Base-by-base conservation (phyloP, 2,888 invertebrate genomes). In the Chelonus formosanus region DNA sequence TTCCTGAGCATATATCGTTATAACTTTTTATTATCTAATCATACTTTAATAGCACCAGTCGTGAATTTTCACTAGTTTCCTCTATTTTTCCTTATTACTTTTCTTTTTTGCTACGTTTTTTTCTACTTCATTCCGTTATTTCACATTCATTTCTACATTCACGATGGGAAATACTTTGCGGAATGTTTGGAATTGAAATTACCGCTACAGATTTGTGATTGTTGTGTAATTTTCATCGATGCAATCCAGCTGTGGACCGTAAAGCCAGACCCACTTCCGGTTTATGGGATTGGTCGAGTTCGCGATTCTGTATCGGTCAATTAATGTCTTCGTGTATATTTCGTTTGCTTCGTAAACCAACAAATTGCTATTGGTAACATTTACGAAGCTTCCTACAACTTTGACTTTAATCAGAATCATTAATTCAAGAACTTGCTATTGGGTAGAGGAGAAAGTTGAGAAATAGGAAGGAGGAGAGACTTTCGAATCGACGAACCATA, bases 221-320 rank as follows among this genome's bases (percentile, higher is more conserved):
- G 71, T 71, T 67, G 45, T 52, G 76, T 74, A 74, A 78, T 78
- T 78, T 76, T 74, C 74, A 75, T 74, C 71, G 76, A 77, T 78
- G 74, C 73, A 70, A 75, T 78, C 77, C 74, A 76, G 63, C 71
- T 75, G 71, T 67, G 71, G 67, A 77, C 71, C 79, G 78, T 78
- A 75, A 79, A 77, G 79, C 77, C 78, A 74, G 73, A 75, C 77
- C 77, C 68, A 78, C 76, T 78, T 78, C 78, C 78, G 79, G 76
- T 70, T 71, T 3, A 31, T 71, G 72, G 71, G 73, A 76, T 76
- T 72, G 73, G 67, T 67, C 59, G 53, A 63, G 65, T 68, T 68
- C 72, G 70, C 72, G 69, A 77, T 45, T 59, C 58, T 3, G 4
- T 40, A 10, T 31, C 4, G 10, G 48, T 48, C 10, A 34, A 20